Conservation (phyloP, 2,888 invertebrate genomes). For the Phlogophora meticulosa region DNA sequence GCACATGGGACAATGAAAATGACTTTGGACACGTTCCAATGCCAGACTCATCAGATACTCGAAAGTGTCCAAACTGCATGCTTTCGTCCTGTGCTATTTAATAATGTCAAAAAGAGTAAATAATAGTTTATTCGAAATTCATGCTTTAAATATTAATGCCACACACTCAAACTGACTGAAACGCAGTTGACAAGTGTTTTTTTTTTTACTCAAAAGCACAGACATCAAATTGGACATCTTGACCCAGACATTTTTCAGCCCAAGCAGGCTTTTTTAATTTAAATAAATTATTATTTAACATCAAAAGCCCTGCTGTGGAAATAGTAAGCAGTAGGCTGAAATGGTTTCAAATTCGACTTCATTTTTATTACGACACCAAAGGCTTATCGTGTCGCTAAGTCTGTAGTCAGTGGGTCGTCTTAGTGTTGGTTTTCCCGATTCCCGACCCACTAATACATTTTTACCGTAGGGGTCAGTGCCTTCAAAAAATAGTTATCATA, state of each 20-base stretch:
- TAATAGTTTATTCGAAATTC: not conserved
- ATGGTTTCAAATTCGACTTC: too few relatives aligned
- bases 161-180: not conserved
- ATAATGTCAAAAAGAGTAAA: slow-evolving; percentile 18
- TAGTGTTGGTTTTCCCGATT: too few relatives aligned
- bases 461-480: too few relatives aligned
- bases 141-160: not conserved
- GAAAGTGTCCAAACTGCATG: not conserved
- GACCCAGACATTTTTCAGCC: not conserved
- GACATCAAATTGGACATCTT: not conserved
- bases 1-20: slow-evolving; percentile 59
- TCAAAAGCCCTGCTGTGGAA: too few relatives aligned
- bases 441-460: too few relatives aligned
- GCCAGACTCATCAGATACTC: not conserved
- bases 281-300: too few relatives aligned
- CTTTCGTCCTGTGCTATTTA: slow-evolving; percentile 13
- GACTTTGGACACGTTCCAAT: slow-evolving; percentile 43
- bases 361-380: too few relatives aligned
- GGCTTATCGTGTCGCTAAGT: too few relatives aligned
- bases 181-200: slow-evolving; percentile 14
- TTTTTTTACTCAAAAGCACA: slow-evolving; percentile 6
- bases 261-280: too few relatives aligned
- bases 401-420: too few relatives aligned
- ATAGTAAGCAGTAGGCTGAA: too few relatives aligned
- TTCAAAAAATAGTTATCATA: too few relatives aligned